Evolutionary conservation across 2,113 vertebrate species (phyloP).

Genomic region (Gymnorhina tibicen): DNA sequence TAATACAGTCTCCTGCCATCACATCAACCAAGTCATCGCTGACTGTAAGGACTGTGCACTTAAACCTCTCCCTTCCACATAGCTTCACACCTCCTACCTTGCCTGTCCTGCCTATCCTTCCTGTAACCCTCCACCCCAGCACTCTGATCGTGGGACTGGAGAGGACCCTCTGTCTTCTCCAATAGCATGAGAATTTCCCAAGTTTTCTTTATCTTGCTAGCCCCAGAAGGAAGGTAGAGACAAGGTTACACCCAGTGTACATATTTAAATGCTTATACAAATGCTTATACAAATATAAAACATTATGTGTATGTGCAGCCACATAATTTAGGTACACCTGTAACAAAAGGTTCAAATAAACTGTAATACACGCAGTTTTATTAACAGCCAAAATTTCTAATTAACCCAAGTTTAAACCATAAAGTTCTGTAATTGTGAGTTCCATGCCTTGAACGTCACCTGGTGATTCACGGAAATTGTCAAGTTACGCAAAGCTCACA

Average conservation of each 20-base stretch:
- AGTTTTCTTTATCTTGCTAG: background rate
- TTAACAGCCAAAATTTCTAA: background rate
- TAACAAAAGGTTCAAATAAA: background rate
- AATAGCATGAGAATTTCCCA: background rate
- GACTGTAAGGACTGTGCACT: background rate
- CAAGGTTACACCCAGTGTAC: background rate
- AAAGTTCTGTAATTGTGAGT: background rate
- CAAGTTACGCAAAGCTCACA: rapidly evolving
- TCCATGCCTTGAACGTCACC: background rate
- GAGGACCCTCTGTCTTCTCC: background rate
- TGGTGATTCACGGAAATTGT: background rate
- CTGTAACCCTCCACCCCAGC: background rate
- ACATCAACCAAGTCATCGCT: background rate
- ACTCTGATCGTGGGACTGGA: rapidly evolving
- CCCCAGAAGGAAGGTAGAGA: background rate
- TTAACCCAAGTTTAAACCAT: background rate
- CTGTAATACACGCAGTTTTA: background rate
- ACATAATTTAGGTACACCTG: background rate
- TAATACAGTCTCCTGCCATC: too few relatives aligned
- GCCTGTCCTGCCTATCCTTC: background rate
- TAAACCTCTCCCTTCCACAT: background rate
- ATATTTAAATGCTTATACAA: background rate
- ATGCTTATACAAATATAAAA: background rate
- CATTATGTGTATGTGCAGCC: background rate
- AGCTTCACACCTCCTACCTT: background rate